Evolutionary conservation across 2,113 vertebrate genomes (phyloP).

Genomic region (Kryptolebias marmoratus): DNA sequence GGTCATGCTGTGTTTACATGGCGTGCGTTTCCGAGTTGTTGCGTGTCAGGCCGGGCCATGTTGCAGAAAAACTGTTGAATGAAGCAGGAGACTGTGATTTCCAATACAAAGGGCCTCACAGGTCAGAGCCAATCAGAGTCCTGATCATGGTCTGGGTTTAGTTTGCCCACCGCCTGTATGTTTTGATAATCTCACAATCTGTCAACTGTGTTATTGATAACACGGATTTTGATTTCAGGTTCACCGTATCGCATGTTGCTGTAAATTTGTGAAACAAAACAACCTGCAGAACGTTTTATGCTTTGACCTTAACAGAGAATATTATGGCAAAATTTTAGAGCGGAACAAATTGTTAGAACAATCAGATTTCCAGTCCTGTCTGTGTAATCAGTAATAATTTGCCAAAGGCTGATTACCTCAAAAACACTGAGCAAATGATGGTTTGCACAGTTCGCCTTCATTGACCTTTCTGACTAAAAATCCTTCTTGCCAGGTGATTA

Average conservation of each 20-base stretch:
- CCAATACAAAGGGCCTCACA: constrained; percentile 57
- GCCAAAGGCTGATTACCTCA: neutral
- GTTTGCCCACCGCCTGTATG: constrained; percentile 45
- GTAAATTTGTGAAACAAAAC: constrained; percentile 40
- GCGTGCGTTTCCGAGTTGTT: constrained; percentile 52
- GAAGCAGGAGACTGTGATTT: constrained; percentile 52
- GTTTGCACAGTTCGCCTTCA: constrained; percentile 29
- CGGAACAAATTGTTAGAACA: constrained; percentile 7
- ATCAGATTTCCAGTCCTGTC: neutral
- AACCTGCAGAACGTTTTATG: neutral
- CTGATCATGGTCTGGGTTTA: constrained; percentile 17
- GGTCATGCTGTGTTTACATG: constrained; percentile 44
- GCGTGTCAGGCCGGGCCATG: constrained; percentile 58
- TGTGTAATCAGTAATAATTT: constrained; percentile 14
- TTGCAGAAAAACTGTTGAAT: constrained; percentile 62
- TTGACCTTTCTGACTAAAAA: constrained; percentile 34
- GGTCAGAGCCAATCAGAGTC: constrained; percentile 51
- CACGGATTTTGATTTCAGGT: constrained; percentile 27
- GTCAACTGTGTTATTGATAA: constrained; percentile 40
- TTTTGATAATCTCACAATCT: constrained; percentile 52
- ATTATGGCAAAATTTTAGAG: neutral
- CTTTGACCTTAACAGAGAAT: constrained; percentile 7
- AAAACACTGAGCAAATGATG: constrained; percentile 6
- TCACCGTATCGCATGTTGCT: neutral
- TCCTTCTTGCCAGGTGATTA: constrained; percentile 38